Evolutionary conservation across 1,140 invertebrate genomes (phyloP), one percentile per base, ranked within the genome.

Genomic region (Pemphigus obesinymphae): DNA sequence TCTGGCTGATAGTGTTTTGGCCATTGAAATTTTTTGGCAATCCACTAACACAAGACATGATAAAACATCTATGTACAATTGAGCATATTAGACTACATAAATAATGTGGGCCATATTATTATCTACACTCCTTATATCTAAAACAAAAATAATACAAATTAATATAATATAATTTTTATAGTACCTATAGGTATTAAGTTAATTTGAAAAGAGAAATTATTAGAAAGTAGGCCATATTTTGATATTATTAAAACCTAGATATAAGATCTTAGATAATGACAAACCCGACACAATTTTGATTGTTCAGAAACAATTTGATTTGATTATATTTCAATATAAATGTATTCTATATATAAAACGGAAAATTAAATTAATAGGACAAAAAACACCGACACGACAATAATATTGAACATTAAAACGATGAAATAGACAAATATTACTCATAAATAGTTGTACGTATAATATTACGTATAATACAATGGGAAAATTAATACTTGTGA

Each of bases 11-110:
- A 63, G 34, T 40, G 26, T 43, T 80, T 80, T 80, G 76, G 76
- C 76, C 55, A 58, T 80, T 80, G 4, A n/a, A 63, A 80, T 63
- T 80, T 63, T 80, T 80, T 43, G 37, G 76, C 26, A 63, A 23
- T 61, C 76, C 76, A 80, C 76, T 80, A 43, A 80, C 76, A 80
- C 76, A 80, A 80, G 76, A 80, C 76, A 80, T 80, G 58, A 61
- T 80, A 80, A 61, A 58, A 80, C 76, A 80, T 80, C 76, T 80
- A 80, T 80, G 15, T 26, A 63, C 53, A 3, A 80, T 63, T 80
- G 37, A 29, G 8, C 53, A 80, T 80, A 23, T 63, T 80, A 80
- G 8, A 78, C n/a, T 80, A 63, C 37, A 80, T 43, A 63, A 45
- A 80, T 61, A 45, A 80, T 43, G 55, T 43, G 17, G 40, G 58